Base-by-base conservation (phyloP, 2,797 vertebrate species). In the Myotis vivesi region DNA sequence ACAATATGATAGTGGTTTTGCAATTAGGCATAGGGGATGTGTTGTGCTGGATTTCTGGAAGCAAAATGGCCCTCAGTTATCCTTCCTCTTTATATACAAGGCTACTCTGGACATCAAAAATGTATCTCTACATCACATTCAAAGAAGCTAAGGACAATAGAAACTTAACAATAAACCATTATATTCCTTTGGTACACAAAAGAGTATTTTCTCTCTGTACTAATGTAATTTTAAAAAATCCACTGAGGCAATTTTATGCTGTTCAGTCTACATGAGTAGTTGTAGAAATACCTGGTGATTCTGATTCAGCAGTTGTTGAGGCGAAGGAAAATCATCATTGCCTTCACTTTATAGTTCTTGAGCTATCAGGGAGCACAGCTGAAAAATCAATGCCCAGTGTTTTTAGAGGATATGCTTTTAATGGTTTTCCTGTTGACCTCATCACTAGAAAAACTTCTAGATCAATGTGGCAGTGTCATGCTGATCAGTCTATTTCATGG, bases 361-460 rank as follows among this genome's bases (percentile, higher is more conserved):
- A 85, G 38, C 49, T 73, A 77, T 71, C 55, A 62, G 23, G 28
- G 53, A 17, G 5, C 20, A 53, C 0, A 44, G 33, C 46, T 91
- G 41, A 79, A 90, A 94, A 91, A 77, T 89, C 55, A 77, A 9
- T 93, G 80, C 15, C 71, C 90, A 49, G 5, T 69, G 1, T 79
- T 85, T 66, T 81, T 80, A 33, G 51, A 85, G 41, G 75, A 95
- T 79, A 30, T 55, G 66, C 1, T 77, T 79, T 89, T 77, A 90
- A 92, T 88, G 84, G 12, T 44, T 86, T 94, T 94, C 55, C 76
- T 89, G 28, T 81, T 95, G 87, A 82, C 41, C 44, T 92, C 36
- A 12, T 38, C 22, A n/a, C 33, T 57, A 36, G 76, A 64, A 59
- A 76, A 66, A 55, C 23, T 72, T 57, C 76, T 87, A 73, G 28